phyloP scores from a whole-genome alignment of 2,888 invertebrate species.

The Drosophila diplacantha region DNA sequence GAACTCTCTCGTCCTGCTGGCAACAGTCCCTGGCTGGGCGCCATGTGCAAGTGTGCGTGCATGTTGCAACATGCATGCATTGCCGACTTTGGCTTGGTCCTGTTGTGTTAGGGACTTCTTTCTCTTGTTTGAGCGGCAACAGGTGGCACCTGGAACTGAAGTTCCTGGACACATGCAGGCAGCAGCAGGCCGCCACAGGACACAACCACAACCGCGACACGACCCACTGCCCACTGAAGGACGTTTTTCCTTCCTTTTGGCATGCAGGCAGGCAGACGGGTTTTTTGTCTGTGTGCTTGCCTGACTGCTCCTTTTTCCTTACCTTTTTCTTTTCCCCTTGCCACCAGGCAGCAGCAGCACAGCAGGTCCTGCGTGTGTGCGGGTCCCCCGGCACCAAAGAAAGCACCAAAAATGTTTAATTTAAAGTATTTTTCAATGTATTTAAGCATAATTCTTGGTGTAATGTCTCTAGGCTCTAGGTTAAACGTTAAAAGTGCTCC shows the following conservation, averaged over 20 bases:
- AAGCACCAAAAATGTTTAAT: not conserved
- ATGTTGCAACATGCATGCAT: slow-evolving; percentile 6
- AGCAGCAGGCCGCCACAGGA: slow-evolving; percentile 9
- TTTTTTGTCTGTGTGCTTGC: slow-evolving; percentile 40
- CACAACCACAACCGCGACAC: slow-evolving; percentile 11
- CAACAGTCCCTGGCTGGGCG: slow-evolving; percentile 19
- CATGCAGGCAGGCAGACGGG: slow-evolving; percentile 38
- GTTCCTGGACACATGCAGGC: slow-evolving; percentile 50
- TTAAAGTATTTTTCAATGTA: not conserved
- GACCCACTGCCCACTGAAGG: slow-evolving; percentile 50
- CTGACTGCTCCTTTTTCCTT: slow-evolving; percentile 3
- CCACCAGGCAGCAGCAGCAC: not conserved
- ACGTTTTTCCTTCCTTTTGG: slow-evolving; percentile 65
- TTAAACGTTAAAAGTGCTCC: not conserved
- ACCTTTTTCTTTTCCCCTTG: not conserved
- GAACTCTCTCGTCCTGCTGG: not conserved
- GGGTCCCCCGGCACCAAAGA: not conserved
- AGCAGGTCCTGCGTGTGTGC: slow-evolving; percentile 1
- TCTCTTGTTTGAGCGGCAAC: slow-evolving; percentile 55
- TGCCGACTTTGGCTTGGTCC: slow-evolving; percentile 49
- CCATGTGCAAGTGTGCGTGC: slow-evolving; percentile 23
- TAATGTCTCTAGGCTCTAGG: not conserved
- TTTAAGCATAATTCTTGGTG: slow-evolving; percentile 4
- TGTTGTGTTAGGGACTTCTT: slow-evolving; percentile 55
- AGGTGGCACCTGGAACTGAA: slow-evolving; percentile 55